phyloP scores from a whole-genome alignment of 2,113 vertebrate genomes.

The Meleagris gallopavo region DNA sequence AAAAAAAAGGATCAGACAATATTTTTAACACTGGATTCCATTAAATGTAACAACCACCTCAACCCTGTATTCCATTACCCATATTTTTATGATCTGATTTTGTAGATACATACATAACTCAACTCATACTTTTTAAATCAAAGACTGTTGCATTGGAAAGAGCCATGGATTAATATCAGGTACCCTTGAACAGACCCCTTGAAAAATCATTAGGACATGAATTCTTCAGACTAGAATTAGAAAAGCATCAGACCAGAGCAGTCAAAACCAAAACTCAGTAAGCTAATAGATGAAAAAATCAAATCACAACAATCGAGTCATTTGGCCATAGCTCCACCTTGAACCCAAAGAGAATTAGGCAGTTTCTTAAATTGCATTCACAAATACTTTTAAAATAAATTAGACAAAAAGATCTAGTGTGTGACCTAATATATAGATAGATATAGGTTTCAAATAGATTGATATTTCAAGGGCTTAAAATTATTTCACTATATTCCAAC shows the following conservation, averaged over 20 bases:
- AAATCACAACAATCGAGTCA: neutral
- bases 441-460: neutral
- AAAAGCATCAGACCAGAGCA: neutral
- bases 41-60: neutral
- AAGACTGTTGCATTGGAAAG: neutral
- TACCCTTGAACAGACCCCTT: neutral
- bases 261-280: neutral
- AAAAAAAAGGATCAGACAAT: neutral
- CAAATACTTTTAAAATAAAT: neutral
- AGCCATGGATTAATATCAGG: neutral
- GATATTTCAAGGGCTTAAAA: neutral
- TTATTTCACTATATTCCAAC: neutral
- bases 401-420: neutral
- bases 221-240: neutral
- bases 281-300: neutral
- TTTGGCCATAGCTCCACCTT: neutral
- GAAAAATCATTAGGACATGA: neutral
- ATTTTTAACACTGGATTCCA: neutral
- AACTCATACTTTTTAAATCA: neutral
- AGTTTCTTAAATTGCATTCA: neutral
- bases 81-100: neutral
- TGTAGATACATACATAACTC: neutral
- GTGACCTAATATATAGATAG: neutral
- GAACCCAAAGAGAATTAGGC: neutral
- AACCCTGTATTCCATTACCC: neutral